A percentile compares a stretch with the other conserved stretches of the same genome.
Conservation (phyloP, 2,113 vertebrate genomes). For the Phaethon lepturus region DNA sequence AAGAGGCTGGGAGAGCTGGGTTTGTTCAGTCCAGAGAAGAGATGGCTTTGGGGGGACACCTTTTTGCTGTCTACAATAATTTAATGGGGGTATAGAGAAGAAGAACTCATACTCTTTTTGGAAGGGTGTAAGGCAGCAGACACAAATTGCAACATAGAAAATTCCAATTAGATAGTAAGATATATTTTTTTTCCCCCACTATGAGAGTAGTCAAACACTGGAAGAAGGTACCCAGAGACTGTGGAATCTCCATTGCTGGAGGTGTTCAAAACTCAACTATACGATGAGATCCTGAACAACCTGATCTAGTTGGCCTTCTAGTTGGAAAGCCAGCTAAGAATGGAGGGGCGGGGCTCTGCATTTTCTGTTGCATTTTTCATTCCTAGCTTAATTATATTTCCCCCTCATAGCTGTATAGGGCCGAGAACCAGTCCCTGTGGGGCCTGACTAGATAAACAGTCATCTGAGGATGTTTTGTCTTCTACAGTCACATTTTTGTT, state of each 20-base stretch:
- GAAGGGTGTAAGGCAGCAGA: background rate
- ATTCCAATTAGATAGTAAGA: background rate
- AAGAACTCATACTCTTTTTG: background rate
- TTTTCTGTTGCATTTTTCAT: background rate
- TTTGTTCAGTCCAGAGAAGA: background rate
- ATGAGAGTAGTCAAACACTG: background rate
- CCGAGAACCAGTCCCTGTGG: background rate
- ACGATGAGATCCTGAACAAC: background rate
- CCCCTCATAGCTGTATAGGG: background rate
- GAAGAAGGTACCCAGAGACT: background rate
- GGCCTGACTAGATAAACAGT: background rate
- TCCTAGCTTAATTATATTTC: background rate
- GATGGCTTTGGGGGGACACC: background rate
- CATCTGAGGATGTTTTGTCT: background rate
- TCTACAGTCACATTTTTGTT: background rate
- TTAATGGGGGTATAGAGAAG: background rate
- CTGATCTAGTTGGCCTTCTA: background rate
- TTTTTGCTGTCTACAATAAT: background rate
- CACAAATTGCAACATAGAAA: background rate
- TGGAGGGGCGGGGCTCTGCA: background rate
- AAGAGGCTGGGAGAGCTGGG: background rate
- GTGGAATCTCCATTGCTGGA: background rate
- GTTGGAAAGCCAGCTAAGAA: background rate
- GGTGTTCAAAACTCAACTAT: background rate
- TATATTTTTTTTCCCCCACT: background rate